Base-by-base conservation (phyloP, 2,888 invertebrate genomes). In the Taphrorychus bicolor region DNA sequence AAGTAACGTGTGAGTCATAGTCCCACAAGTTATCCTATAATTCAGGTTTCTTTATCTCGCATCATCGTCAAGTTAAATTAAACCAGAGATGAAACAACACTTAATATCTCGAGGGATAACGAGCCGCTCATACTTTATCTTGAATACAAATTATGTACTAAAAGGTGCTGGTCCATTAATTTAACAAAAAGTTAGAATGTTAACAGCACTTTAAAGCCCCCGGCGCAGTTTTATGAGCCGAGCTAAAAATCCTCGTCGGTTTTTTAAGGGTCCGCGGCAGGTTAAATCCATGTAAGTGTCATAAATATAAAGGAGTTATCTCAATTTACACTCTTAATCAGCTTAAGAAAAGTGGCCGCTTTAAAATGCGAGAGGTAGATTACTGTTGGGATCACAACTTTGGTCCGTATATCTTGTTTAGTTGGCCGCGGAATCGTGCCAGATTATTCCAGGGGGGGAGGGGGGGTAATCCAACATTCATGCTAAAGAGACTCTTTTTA, bases 251-350 rank as follows among this genome's bases (percentile, higher is more conserved):
- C 66, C 66, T 58, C 64, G 59, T 32, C 56, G 66, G 62, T 70
- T 70, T 70, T 70, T 70, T 66, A 66, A 70, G 70, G 70, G 70
- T 59, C 70, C 45, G 62, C 65, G 51, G 65, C 65, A 69, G 69
- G 65, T 65, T 66, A 59, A 54, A 70, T 54, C 77, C 83, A 83
- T 83, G 82, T 80, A 82, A 81, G 81, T 76, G 81, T 80, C 80
- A 82, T 83, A 83, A 83, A 83, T 83, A 82, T 81, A 76, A 78
- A 77, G 76, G 82, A 80, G 81, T 82, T 82, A 81, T 80, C 82
- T 80, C 81, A 81, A 82, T 82, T 82, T 82, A 82, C 82, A 81
- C 82, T 81, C 64, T 80, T 83, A 83, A 83, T 83, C 82, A 82
- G 83, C 83, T 83, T 83, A 82, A 82, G 82, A 81, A 82, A 82